Conservation (phyloP, 1,140 invertebrate species). For the Panagrolaimus sp. region DNA sequence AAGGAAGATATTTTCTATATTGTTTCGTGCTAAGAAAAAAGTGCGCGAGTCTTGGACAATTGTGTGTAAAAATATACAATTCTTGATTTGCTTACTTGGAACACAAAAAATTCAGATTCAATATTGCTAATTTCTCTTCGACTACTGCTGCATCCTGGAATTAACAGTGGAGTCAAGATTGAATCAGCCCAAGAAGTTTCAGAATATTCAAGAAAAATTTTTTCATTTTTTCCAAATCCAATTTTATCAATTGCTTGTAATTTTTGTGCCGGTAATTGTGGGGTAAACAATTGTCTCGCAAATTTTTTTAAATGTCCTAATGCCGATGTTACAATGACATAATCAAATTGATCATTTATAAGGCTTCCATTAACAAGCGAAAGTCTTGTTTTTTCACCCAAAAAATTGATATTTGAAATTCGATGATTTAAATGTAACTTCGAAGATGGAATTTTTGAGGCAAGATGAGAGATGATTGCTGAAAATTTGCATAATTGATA, state of each 20-base stretch:
- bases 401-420: constrained; percentile 25
- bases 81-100: background rate
- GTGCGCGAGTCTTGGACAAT: too few species aligned
- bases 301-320: constrained; percentile 82
- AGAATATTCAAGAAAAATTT: constrained; percentile 86
- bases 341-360: constrained; percentile 63
- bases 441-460: background rate
- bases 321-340: constrained; percentile 84
- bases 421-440: constrained; percentile 23
- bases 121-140: constrained; percentile 23
- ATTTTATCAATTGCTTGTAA: constrained; percentile 71
- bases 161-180: constrained; percentile 24
- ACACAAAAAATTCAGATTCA: constrained; percentile 21
- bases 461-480: constrained; percentile 23
- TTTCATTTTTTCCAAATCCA: constrained; percentile 60
- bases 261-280: constrained; percentile 76
- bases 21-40: too few species aligned
- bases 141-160: constrained; percentile 1
- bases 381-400: constrained; percentile 12
- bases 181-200: constrained; percentile 68
- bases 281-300: constrained; percentile 72
- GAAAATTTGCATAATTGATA: too few species aligned
- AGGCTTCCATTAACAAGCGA: constrained; percentile 15
- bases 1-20: too few species aligned
- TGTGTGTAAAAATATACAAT: too few species aligned